Conservation (phyloP, 1,140 invertebrate species). For the Watersipora subatra region DNA sequence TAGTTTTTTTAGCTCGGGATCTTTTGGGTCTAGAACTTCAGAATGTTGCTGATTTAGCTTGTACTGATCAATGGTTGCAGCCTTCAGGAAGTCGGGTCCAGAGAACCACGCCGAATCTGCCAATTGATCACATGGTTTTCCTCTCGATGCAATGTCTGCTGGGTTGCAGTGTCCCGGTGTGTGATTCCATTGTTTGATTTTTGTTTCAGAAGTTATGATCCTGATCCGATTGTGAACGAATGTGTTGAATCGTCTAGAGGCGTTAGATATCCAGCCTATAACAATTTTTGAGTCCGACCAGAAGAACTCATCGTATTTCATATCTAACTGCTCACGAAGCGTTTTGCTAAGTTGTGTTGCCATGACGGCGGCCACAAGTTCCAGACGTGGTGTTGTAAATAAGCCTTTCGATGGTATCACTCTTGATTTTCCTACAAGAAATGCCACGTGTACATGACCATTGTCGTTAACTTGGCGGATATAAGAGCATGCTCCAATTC, state of each 20-base stretch:
- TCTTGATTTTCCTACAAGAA: constrained; percentile 13
- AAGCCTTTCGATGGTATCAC: constrained; percentile 8
- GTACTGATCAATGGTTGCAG: background rate
- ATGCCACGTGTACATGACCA: constrained; percentile 1
- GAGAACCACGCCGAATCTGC: background rate
- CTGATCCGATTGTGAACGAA: constrained; percentile 12
- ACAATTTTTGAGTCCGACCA: constrained; percentile 15
- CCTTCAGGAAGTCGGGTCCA: background rate
- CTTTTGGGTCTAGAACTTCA: background rate
- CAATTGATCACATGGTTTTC: background rate
- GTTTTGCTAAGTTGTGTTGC: constrained; percentile 7
- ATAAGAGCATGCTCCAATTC: constrained; percentile 12
- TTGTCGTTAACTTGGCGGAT: constrained; percentile 1
- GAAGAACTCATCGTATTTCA: constrained; percentile 7
- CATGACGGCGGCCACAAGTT: constrained; percentile 14
- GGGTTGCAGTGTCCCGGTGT: background rate
- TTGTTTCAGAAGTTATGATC: too few relatives aligned
- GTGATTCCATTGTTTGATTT: background rate
- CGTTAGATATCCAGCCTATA: constrained; percentile 13
- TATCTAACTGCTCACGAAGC: background rate
- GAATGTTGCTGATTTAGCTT: background rate
- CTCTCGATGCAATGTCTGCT: background rate
- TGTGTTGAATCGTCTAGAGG: constrained; percentile 11
- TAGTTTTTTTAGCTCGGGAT: background rate
- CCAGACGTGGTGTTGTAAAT: constrained; percentile 12